A percentile compares a stretch with the other conserved stretches of the same genome.
phyloP scores from a whole-genome alignment of 53 echinoderm and acorn worm genomes.

The Paracentrotus lividus region DNA sequence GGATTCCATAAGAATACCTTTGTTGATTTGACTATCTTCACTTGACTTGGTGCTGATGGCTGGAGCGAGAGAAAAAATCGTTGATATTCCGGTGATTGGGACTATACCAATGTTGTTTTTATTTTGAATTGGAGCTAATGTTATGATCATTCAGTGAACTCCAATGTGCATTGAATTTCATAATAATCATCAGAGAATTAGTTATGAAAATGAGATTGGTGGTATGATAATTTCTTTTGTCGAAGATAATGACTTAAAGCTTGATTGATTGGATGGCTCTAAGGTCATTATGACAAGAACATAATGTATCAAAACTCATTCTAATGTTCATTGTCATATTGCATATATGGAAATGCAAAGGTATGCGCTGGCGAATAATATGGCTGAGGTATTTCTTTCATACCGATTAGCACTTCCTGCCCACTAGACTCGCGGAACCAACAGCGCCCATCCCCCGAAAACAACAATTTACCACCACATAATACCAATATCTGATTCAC shows the following conservation, averaged over 20 bases:
- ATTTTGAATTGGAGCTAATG: neutral
- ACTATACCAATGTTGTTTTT: neutral
- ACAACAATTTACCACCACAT: slow-evolving; percentile 19
- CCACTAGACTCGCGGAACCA: neutral
- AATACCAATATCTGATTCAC: neutral
- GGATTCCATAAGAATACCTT: neutral
- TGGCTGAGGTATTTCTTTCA: slow-evolving; percentile 6
- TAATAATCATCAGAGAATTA: neutral
- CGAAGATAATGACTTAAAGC: neutral
- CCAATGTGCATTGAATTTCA: slow-evolving; percentile 5
- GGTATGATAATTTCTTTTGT: slow-evolving; percentile 1
- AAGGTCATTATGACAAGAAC: neutral
- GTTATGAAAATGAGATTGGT: neutral
- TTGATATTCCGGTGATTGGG: neutral
- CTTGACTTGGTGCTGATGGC: neutral
- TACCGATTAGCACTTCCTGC: slow-evolving; percentile 41
- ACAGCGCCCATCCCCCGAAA: slow-evolving; percentile 37
- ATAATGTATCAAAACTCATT: too few species aligned
- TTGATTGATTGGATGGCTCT: neutral
- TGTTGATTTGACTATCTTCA: neutral
- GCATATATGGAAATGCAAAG: neutral
- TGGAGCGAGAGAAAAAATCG: neutral
- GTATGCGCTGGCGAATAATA: slow-evolving; percentile 13
- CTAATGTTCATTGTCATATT: slow-evolving; percentile 24
- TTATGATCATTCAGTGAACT: neutral